Base-by-base conservation (phyloP, 1,140 invertebrate genomes). In the Lordiphosa stackelbergi region DNA sequence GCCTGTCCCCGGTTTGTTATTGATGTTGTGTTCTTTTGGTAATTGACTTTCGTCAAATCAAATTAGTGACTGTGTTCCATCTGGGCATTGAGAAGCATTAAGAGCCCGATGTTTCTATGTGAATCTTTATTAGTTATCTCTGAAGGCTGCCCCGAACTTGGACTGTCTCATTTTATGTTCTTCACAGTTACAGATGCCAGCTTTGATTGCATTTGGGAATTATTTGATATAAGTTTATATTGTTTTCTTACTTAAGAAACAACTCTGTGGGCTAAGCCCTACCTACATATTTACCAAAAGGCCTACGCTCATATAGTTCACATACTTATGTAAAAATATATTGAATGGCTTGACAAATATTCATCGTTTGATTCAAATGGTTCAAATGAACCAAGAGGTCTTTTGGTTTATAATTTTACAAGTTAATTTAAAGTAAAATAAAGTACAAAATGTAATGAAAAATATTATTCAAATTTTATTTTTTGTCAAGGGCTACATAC, bases 11-110 rank as follows among this genome's bases (percentile, higher is more conserved):
- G 12, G 4, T 28, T 34, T 22, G 24, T 12, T 22, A 13, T 12
- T 37, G 31, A 57, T 58, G 40, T 45, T 45, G 22, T 58, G 36
- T 35, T 37, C 34, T 43, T 53, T 56, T 47, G 42, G 66, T 75
- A 83, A 79, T 81, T 81, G 72, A 52, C 56, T 75, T 69, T 59
- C 45, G 52, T 74, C 63, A 56, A 72, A 71, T 72, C 63, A 57
- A 81, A 74, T 62, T 61, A 63, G 48, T 49, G 62, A 47, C 53
- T 57, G 51, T 51, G 38, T 68, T 64, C 63, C 58, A 66, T 71
- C 69, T 68, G 45, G 11, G 34, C 41, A 53, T 43, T 19, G 49
- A 19, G 16, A n/a, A 57, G 34, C 56, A 48, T 52, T 41, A 40
- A 40, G 19, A 53, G 53, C 7, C 36, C 57, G 49, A 53, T 40